A percentile compares a stretch with the other conserved stretches of the same genome.
Evolutionary conservation across 2,888 invertebrate species (phyloP).

Genomic region (Baccha elongata): DNA sequence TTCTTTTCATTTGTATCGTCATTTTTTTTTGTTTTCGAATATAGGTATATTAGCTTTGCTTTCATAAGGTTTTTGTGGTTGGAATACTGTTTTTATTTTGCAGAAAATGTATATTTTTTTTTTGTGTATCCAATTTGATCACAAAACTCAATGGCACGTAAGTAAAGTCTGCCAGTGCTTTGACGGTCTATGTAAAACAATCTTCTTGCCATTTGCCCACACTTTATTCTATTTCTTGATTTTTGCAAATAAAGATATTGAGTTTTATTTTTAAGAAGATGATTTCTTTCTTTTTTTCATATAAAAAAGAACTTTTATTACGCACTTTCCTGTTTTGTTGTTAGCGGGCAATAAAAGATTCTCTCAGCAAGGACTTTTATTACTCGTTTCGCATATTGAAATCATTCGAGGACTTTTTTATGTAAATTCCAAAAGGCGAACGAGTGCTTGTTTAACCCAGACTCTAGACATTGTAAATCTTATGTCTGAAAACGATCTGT

Average conservation of each 20-base stretch:
- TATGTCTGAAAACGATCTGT: background rate
- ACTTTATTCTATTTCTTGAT: background rate
- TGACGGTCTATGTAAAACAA: slow-evolving; percentile 1
- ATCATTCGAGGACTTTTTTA: slow-evolving; percentile 49
- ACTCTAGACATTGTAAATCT: background rate
- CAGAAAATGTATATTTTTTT: background rate
- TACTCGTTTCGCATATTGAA: slow-evolving; percentile 63
- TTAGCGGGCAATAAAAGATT: slow-evolving; percentile 57
- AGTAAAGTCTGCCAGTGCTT: background rate
- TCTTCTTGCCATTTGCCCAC: slow-evolving; percentile 4
- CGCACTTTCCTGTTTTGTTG: slow-evolving; percentile 16
- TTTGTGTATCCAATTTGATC: slow-evolving; percentile 40
- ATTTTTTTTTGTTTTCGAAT: background rate
- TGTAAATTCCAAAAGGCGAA: slow-evolving; percentile 46
- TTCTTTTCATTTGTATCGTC: background rate
- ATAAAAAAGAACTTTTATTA: slow-evolving; percentile 20
- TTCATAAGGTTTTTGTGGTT: background rate
- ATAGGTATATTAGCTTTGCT: background rate
- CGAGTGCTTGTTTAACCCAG: background rate
- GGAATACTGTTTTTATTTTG: background rate
- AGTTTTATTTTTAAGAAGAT: slow-evolving; percentile 10
- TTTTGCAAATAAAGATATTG: slow-evolving; percentile 1
- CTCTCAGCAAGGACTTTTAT: slow-evolving; percentile 60
- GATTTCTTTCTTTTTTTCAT: slow-evolving; percentile 4
- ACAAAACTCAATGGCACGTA: slow-evolving; percentile 3